Evolutionary conservation across 2,888 invertebrate genomes (phyloP), one percentile per base, ranked within the genome.

Genomic region (Glaucopsyche alexis): DNA sequence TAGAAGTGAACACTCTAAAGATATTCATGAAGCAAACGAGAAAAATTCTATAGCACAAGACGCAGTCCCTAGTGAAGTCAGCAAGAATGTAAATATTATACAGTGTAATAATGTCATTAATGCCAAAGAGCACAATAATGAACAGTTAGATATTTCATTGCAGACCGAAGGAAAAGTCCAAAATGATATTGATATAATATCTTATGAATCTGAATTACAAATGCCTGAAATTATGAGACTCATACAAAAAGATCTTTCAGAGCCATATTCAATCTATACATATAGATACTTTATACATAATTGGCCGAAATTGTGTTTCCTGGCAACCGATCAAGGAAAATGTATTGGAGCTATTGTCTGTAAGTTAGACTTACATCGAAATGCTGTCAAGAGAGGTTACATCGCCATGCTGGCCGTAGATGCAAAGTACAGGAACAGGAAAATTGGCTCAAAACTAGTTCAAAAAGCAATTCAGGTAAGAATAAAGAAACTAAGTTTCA

Each of bases 251-350:
- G 99, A 99, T 94, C 95, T 99, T 81, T 99, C 99, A 75, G 99
- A 99, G 95, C 99, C 99, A 55, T 99, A 99, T 94, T 99, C 99
- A 79, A 99, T 99, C 94, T 99, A 99, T 92, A 99, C 99, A 47
- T 99, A 99, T 94, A 96, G 99, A 93, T 99, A 99, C 94, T 99
- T 99, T 94, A 99, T 99, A 88, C 99, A 99, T 90, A 99, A 99
- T 91, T 99, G 99, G 99, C 99, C 99, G 87, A 98, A 99, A 92
- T 94, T 99, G 80, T 99, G 99, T 93, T 99, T 98, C 93, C 94
- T 99, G 94, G 99, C 99, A 75, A 97, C 97, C 94, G 96, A 97
- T 88, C 95, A 95, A 81, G 95, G 95, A 76, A 95, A 96, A 84
- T 98, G 97, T 88, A 98, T 99, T 81, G 99, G 99, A 88, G 99